Percentiles rank a stretch among this genome's conserved stretches.
phyloP scores from a whole-genome alignment of 2,113 vertebrate genomes.

The Reinhardtius hippoglossoides region DNA sequence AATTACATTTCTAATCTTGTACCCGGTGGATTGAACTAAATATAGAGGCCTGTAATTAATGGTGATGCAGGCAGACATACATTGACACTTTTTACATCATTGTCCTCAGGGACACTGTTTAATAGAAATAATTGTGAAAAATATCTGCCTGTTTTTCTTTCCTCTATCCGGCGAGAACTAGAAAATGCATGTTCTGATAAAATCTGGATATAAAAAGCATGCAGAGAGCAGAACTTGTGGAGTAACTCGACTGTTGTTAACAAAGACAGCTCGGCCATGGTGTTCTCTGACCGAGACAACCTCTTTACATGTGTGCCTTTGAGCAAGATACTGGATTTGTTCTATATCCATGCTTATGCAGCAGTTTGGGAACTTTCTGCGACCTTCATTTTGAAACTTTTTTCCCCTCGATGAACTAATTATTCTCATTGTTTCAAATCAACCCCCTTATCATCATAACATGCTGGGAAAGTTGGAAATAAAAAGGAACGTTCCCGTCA shows the following conservation, averaged over 20 bases:
- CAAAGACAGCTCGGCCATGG: slow-evolving; percentile 3
- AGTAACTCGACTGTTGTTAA: background rate
- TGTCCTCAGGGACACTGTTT: background rate
- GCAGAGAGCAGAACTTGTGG: background rate
- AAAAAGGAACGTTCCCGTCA: background rate
- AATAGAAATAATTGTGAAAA: background rate
- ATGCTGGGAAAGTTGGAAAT: background rate
- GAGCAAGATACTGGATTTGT: slow-evolving; percentile 21
- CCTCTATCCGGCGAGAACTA: background rate
- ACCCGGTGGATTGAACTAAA: slow-evolving; percentile 45
- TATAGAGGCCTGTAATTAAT: slow-evolving; percentile 63
- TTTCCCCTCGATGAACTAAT: background rate
- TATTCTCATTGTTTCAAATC: background rate
- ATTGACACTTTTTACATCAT: slow-evolving; percentile 7
- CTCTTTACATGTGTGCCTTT: slow-evolving; percentile 5
- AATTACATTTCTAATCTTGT: slow-evolving; percentile 57
- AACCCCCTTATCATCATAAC: background rate
- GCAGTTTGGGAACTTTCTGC: background rate
- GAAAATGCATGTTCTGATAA: background rate
- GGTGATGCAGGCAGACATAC: slow-evolving; percentile 24
- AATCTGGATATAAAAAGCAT: slow-evolving; percentile 6
- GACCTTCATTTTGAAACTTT: background rate
- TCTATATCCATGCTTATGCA: slow-evolving; percentile 22
- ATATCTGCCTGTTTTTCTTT: background rate
- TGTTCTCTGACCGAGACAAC: background rate